Evolutionary conservation across 2,113 vertebrate genomes (phyloP).

Genomic region (Tangachromis dhanisi): DNA sequence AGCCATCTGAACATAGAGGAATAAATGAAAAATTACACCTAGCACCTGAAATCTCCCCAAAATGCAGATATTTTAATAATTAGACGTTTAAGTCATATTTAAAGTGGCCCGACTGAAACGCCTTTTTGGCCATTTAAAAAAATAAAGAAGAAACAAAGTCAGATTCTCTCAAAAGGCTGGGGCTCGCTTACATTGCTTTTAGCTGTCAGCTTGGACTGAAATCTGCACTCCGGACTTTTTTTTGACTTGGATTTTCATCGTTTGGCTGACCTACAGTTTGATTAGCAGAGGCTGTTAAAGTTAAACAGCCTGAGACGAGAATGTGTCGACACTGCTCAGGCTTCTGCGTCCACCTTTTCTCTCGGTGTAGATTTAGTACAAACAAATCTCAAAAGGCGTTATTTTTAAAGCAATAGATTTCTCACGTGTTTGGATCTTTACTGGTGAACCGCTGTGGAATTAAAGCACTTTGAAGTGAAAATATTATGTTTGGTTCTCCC

Average conservation of each 20-base stretch:
- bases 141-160: background rate
- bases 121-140: background rate
- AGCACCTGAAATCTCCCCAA: background rate
- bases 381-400: background rate
- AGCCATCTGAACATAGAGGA: background rate
- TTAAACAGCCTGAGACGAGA: background rate
- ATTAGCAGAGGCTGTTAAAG: background rate
- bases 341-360: background rate
- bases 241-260: background rate
- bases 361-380: background rate
- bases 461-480: background rate
- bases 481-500: background rate
- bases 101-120: background rate
- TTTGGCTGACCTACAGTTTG: background rate
- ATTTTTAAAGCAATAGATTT: background rate
- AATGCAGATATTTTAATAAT: background rate
- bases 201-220: background rate
- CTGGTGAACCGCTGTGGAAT: background rate
- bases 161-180: background rate
- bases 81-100: background rate
- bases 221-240: accelerated
- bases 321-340: background rate
- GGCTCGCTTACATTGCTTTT: background rate
- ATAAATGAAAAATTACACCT: background rate
- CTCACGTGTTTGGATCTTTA: background rate